Conservation (phyloP, 2,113 vertebrate genomes). For the Cyphomyrus plagiostoma region DNA sequence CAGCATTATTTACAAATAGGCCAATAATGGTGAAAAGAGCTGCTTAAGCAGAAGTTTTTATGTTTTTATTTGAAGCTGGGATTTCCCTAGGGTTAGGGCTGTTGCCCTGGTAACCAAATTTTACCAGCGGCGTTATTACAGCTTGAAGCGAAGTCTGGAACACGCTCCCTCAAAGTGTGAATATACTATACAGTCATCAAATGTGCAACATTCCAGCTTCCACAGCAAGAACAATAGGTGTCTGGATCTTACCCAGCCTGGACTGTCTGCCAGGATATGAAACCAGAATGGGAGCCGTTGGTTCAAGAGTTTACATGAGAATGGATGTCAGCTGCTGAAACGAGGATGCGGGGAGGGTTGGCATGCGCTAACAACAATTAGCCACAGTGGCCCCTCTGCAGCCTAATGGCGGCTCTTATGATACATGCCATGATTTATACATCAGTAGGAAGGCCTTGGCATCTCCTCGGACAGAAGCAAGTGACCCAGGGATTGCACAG, state of each 20-base stretch:
- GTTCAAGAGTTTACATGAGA: neutral
- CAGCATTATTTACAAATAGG: neutral
- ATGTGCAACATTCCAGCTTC: constrained; percentile 8
- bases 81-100: constrained; percentile 5
- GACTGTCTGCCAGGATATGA: neutral
- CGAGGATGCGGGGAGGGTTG: neutral
- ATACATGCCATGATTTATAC: neutral
- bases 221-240: constrained; percentile 4
- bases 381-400: neutral
- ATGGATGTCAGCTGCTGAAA: neutral
- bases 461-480: neutral
- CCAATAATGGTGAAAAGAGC: neutral
- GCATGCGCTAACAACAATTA: neutral
- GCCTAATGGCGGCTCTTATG: neutral
- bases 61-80: neutral
- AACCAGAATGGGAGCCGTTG: neutral
- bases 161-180: constrained; percentile 8
- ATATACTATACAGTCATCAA: neutral
- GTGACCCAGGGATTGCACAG: neutral
- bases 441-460: neutral
- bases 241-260: neutral
- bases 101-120: constrained; percentile 24
- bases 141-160: neutral
- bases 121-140: neutral
- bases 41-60: neutral